These are phyloP conservation scores for Perca schrenkii DNA, from an alignment of 2,113 vertebrate genomes.

Conservation along the genomic window DNA sequence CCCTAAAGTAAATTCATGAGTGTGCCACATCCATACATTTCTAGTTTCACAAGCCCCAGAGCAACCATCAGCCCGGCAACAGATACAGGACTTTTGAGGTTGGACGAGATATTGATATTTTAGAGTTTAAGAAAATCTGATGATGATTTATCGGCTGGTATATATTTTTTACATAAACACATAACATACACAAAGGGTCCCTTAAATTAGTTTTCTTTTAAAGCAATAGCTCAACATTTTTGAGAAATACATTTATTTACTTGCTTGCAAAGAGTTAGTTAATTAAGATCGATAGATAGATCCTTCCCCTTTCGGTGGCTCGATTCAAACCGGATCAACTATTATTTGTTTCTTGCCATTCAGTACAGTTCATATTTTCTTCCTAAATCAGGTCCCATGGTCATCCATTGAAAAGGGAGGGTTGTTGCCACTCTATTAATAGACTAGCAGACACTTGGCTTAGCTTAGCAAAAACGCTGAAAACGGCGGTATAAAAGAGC, in stretches of 20 bases:
- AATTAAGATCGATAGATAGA: neutral
- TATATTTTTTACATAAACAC: neutral
- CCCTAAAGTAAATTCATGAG: neutral
- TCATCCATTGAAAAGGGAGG: no score
- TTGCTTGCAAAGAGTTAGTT: neutral
- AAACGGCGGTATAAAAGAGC: neutral
- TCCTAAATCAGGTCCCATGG: no score
- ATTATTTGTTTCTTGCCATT: no score
- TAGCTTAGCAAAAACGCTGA: neutral
- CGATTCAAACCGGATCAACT: no score
- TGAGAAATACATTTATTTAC: neutral
- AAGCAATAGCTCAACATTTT: neutral
- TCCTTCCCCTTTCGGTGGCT: no score
- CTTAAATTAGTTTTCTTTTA: neutral
- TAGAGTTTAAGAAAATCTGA: slow-evolving; percentile 1
- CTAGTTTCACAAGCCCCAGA: neutral
- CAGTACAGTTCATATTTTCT: no score
- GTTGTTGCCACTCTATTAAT: no score
- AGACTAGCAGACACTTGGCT: neutral
- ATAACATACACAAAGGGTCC: neutral
- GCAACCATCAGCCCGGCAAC: neutral
- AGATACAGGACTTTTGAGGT: neutral
- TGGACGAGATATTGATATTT: neutral
- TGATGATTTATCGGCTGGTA: neutral
- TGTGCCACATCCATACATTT: neutral